These are phyloP conservation scores for Agelastica alni DNA, from an alignment of 2,888 invertebrate genomes.

Conservation along the genomic window DNA sequence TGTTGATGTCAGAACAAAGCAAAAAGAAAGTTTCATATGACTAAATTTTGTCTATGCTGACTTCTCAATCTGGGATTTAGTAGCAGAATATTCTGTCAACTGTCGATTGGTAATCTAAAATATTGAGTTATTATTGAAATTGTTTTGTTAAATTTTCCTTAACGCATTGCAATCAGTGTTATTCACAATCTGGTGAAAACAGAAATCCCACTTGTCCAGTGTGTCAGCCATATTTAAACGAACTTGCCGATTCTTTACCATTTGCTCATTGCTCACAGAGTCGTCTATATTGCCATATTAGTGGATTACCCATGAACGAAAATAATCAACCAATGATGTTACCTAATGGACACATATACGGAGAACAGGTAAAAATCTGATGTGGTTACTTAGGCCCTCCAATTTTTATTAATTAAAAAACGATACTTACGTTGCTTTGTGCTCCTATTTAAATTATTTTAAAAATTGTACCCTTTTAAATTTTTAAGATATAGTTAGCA, in stretches of 20 bases:
- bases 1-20: too few relatives aligned
- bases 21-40: too few relatives aligned
- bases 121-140: neutral
- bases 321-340: constrained; percentile 98
- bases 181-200: constrained; percentile 64
- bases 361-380: constrained; percentile 85
- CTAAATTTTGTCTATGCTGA: too few relatives aligned
- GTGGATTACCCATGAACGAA: constrained; percentile 91
- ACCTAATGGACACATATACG: constrained; percentile 97
- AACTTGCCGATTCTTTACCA: constrained; percentile 84
- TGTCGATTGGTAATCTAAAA: too few relatives aligned
- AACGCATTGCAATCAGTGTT: constrained; percentile 66
- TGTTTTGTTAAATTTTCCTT: constrained; percentile 32
- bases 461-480: too few relatives aligned
- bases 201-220: constrained; percentile 90
- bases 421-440: too few relatives aligned
- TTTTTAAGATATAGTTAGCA: too few relatives aligned
- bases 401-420: too few relatives aligned
- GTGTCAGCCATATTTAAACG: constrained; percentile 85
- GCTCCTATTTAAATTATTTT: too few relatives aligned
- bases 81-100: too few relatives aligned
- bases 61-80: too few relatives aligned
- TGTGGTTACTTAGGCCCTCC: too few relatives aligned
- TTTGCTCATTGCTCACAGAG: constrained; percentile 97
- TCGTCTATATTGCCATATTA: constrained; percentile 88